phyloP scores from a whole-genome alignment of 2,888 invertebrate species.

The Lymantria monacha region DNA sequence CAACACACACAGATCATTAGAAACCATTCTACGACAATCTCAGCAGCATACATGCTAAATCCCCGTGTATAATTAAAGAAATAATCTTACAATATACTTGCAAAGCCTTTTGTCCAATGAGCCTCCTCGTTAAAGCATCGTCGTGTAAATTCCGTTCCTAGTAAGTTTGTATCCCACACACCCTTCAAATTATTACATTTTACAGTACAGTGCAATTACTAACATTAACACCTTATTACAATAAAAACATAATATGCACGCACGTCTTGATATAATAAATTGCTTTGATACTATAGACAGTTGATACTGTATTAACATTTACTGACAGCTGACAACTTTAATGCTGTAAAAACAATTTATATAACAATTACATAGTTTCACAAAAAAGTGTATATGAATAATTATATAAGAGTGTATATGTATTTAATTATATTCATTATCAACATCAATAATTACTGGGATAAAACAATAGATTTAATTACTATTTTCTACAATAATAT shows the following conservation, averaged over 20 bases:
- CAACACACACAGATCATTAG: constrained; percentile 46
- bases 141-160: constrained; percentile 53
- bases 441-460: constrained; percentile 66
- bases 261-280: constrained; percentile 61
- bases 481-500: constrained; percentile 71
- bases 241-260: constrained; percentile 69
- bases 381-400: constrained; percentile 76
- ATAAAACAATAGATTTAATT: constrained; percentile 70
- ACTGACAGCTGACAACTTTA: constrained; percentile 62
- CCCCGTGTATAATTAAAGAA: constrained; percentile 49
- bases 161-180: constrained; percentile 63
- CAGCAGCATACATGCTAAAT: constrained; percentile 52
- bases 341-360: constrained; percentile 68
- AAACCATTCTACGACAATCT: constrained; percentile 47
- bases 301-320: constrained; percentile 61
- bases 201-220: constrained; percentile 58
- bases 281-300: constrained; percentile 54
- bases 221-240: constrained; percentile 75
- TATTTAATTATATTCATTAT: constrained; percentile 52
- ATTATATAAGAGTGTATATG: constrained; percentile 52
- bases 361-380: constrained; percentile 70
- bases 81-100: constrained; percentile 56
- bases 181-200: constrained; percentile 52
- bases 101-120: constrained; percentile 62
- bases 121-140: constrained; percentile 68